A percentile compares a stretch with the other conserved stretches of the same genome.
These are phyloP conservation scores for Apodemus agrarius DNA, from an alignment of 2,797 vertebrate species.

Conservation along the genomic window DNA sequence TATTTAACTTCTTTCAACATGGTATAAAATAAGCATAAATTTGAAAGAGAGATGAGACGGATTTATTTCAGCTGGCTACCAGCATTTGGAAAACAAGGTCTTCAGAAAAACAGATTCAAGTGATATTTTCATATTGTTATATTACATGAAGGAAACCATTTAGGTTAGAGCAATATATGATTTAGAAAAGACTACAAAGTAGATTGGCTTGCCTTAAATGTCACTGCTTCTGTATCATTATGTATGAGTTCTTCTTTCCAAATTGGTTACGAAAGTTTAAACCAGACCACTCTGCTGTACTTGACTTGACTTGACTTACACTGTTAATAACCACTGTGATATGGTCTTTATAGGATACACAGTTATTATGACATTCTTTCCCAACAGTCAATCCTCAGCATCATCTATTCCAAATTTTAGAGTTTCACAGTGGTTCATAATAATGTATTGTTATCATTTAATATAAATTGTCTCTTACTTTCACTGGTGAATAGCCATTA, in stretches of 20 bases:
- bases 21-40: slow-evolving; percentile 65
- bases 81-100: slow-evolving; percentile 51
- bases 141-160: not conserved
- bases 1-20: slow-evolving; percentile 72
- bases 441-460: not conserved
- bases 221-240: not conserved
- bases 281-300: not conserved
- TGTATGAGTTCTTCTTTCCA: not conserved
- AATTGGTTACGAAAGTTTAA: not conserved
- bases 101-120: slow-evolving; percentile 50
- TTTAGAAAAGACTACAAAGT: not conserved
- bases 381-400: not conserved
- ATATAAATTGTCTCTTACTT: not conserved
- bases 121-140: slow-evolving; percentile 52
- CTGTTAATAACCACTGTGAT: not conserved
- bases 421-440: not conserved
- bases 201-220: slow-evolving; percentile 18
- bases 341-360: not conserved
- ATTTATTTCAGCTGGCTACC: slow-evolving; percentile 58
- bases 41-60: slow-evolving; percentile 60
- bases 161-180: not conserved
- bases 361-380: not conserved
- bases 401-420: slow-evolving; percentile 4
- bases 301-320: not conserved
- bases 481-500: not conserved